A percentile compares a stretch with the other conserved stretches of the same genome.
These are phyloP conservation scores for Poecilobothrus nobilitatus DNA, from an alignment of 2,888 invertebrate species.

Conservation along the genomic window DNA sequence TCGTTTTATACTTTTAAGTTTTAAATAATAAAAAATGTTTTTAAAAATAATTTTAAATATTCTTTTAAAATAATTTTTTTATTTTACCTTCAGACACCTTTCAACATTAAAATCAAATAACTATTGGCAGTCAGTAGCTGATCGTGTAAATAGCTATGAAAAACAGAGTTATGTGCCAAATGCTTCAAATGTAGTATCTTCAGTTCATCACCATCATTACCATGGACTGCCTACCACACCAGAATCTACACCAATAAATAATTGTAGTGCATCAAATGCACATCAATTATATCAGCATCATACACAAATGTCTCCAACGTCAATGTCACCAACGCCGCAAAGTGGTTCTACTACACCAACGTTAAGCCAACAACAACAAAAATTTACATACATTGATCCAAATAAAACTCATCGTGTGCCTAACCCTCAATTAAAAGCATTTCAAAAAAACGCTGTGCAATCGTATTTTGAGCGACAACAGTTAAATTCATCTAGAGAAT, in stretches of 20 bases:
- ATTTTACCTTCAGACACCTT: background rate
- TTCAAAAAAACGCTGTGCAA: constrained; percentile 72
- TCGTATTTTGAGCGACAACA: constrained; percentile 72
- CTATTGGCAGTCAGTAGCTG: constrained; percentile 53
- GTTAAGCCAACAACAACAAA: constrained; percentile 47
- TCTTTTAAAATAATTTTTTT: background rate
- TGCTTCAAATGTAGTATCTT: background rate
- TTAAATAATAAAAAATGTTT: too few species aligned
- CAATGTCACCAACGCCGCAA: background rate
- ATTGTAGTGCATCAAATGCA: constrained; percentile 12
- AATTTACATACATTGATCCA: constrained; percentile 62
- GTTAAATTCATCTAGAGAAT: constrained; percentile 13
- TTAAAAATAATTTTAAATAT: too few species aligned
- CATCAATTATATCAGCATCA: background rate
- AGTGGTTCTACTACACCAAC: background rate
- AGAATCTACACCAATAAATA: background rate
- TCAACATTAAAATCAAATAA: background rate
- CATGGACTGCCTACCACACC: constrained; percentile 22
- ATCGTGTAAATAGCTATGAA: constrained; percentile 57
- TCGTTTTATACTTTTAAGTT: too few species aligned
- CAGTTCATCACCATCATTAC: constrained; percentile 29
- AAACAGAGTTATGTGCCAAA: constrained; percentile 33
- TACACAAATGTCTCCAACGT: background rate
- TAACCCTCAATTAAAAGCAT: constrained; percentile 66
- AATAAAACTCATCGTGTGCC: constrained; percentile 64